Evolutionary conservation across 1,140 invertebrate species (phyloP), one percentile per base, ranked within the genome.

Genomic region (Drosophila oshimai): DNA sequence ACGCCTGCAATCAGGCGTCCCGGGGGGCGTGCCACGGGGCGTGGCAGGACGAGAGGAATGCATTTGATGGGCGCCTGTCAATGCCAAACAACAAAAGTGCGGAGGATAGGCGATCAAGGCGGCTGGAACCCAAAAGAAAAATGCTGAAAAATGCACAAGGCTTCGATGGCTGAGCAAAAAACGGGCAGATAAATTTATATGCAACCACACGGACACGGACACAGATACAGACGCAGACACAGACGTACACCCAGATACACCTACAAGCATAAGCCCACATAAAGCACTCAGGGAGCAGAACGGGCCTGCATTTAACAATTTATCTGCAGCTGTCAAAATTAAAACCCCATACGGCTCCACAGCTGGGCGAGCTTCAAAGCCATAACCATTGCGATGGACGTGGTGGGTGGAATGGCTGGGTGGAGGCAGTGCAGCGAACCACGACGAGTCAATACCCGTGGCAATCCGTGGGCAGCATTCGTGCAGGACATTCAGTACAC

Each of bases 291-390:
- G 71, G 70, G 80, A 86, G 65, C 75, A 68, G 79, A 72, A 60
- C 74, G 81, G 75, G 80, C 75, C 84, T 89, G 84, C 84, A 89
- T 89, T 89, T 89, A 89, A 89, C 84, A 89, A 89, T 89, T 89
- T 89, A 89, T 89, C 84, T 89, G 78, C 84, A 89, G 84, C 84
- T 89, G 84, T 89, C 84, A 89, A 89, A 89, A 89, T 89, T 89
- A 89, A 89, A 89, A 89, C 84, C 84, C 80, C 80, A 84, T 80
- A 84, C 80, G 80, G 81, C 68, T 62, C 55, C 65, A 68, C 67
- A 72, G 37, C 60, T 62, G 58, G 26, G 20, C 54, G 53, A 79
- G 62, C 49, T 55, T 60, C 41, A 69, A 45, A 55, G 77, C 70
- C 54, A 84, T 68, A 57, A 51, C 60, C 47, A 51, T 34, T 9